Base-by-base conservation (phyloP, 2,113 vertebrate genomes). In the Oxyura jamaicensis region DNA sequence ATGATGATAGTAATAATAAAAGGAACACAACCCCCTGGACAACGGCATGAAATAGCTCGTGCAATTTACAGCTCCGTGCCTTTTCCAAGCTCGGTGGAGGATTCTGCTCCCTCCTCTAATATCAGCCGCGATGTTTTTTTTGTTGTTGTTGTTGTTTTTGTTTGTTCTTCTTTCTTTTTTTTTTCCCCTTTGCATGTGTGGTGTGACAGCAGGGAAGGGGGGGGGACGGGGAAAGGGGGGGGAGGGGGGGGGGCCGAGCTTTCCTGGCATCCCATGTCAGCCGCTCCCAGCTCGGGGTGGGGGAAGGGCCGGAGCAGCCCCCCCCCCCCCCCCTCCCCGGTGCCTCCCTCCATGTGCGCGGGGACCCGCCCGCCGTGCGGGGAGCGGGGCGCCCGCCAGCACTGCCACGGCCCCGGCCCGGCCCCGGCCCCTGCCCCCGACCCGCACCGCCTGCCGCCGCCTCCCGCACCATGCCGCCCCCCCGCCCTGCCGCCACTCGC, bases 181-280 rank as follows among this genome's bases (percentile, higher is more conserved):
- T 6, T 3, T 5, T 7, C 28, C 21, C 21, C 65, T 44, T 88
- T 91, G 94, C 96, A 97, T 98, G 95, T 97, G 97, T 91, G 93
- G 60, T 96, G 97, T 98, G 97, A 97, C 97, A 98, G 95, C 95
- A 90, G 95, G 96, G 95, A 95, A 20, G 50, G 41, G 18, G 97
- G 95, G 19, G 46, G 9, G 10, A n/a, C n/a, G n/a, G 42, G 41
- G 26, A 96, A 94, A 7, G 44, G 44, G 44, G 18, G 44, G 44
- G 41, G 41, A 41, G 11, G 41, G 11, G 41, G 41, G 41, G 41
- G 96, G 89, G 95, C 79, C 91, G 95, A 93, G 96, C 93, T 92
- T 39, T 10, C 95, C 83, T 83, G 95, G 77, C 91, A 95, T 95
- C 96, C 96, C 96, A 98, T 97, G 98, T 98, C 97, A 98, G 97